Percentiles rank a stretch among this genome's conserved stretches.
These are phyloP conservation scores for Gortyna flavago DNA, from an alignment of 2,888 invertebrate species.

Conservation along the genomic window DNA sequence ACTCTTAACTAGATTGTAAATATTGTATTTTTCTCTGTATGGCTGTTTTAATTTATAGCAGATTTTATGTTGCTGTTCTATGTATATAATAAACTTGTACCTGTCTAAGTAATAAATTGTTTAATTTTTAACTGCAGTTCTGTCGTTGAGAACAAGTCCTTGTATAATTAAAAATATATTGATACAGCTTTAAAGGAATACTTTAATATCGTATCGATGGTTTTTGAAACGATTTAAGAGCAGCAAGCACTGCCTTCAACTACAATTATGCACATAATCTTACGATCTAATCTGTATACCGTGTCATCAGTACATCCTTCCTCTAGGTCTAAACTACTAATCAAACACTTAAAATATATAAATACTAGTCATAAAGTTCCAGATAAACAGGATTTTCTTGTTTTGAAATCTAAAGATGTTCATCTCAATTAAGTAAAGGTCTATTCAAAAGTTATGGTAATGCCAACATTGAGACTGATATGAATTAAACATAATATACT, in stretches of 20 bases:
- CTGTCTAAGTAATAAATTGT: conserved; percentile 27
- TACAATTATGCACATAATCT: neutral
- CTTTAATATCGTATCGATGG: neutral
- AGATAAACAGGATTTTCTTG: conserved; percentile 15
- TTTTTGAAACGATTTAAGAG: neutral
- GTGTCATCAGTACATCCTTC: conserved; percentile 30
- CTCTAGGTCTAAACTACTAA: neutral
- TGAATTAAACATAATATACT: neutral
- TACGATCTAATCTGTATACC: neutral
- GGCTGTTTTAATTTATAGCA: conserved; percentile 55
- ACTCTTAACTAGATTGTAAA: conserved; percentile 39
- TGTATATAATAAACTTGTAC: conserved; percentile 58
- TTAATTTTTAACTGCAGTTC: conserved; percentile 25
- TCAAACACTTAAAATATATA: neutral
- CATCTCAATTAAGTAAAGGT: neutral
- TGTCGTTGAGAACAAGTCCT: neutral
- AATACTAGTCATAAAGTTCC: neutral
- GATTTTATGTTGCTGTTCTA: conserved; percentile 35
- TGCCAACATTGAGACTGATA: neutral
- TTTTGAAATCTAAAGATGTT: neutral
- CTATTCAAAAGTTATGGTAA: neutral
- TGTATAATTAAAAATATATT: conserved; percentile 11
- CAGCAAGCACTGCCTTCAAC: neutral
- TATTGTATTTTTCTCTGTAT: conserved; percentile 44
- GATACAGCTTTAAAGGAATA: conserved; percentile 3